A percentile compares a stretch with the other conserved stretches of the same genome.
Evolutionary conservation across 2,113 vertebrate genomes (phyloP).

Genomic region (Choloepus hoffmanni): DNA sequence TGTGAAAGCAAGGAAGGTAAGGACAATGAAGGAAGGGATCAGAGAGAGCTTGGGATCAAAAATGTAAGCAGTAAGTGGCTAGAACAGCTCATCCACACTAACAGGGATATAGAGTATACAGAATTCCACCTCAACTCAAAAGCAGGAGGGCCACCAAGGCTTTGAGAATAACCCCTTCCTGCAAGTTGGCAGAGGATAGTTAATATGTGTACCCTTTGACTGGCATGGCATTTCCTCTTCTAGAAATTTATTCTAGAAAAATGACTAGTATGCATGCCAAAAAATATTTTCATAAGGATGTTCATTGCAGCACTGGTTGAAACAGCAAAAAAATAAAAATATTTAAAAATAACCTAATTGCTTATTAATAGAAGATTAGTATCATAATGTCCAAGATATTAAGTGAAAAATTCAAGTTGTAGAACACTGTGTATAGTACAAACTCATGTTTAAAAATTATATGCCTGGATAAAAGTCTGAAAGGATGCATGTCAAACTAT

Average conservation of each 20-base stretch:
- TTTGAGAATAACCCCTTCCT: neutral
- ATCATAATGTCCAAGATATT: neutral
- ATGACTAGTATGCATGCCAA: neutral
- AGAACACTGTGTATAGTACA: neutral
- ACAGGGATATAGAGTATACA: neutral
- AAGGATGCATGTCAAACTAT: neutral
- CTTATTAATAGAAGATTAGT: neutral
- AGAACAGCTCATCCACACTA: neutral
- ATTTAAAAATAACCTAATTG: neutral
- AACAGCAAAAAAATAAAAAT: neutral
- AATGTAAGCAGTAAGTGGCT: neutral
- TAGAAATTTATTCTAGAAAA: conserved; percentile 38
- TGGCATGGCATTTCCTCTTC: neutral
- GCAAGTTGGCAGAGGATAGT: neutral
- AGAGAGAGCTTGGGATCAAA: neutral
- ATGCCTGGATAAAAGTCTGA: neutral
- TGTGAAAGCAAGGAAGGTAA: neutral
- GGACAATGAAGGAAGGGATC: neutral
- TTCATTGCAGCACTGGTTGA: neutral
- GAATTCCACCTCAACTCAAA: neutral
- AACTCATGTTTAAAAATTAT: conserved; percentile 34
- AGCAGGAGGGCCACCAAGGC: neutral
- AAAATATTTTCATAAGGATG: neutral
- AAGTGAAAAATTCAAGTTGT: neutral
- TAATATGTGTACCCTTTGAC: neutral